Percentiles rank a stretch among this genome's conserved stretches.
Evolutionary conservation across 2,113 vertebrate genomes (phyloP).

Genomic region (Naja naja): DNA sequence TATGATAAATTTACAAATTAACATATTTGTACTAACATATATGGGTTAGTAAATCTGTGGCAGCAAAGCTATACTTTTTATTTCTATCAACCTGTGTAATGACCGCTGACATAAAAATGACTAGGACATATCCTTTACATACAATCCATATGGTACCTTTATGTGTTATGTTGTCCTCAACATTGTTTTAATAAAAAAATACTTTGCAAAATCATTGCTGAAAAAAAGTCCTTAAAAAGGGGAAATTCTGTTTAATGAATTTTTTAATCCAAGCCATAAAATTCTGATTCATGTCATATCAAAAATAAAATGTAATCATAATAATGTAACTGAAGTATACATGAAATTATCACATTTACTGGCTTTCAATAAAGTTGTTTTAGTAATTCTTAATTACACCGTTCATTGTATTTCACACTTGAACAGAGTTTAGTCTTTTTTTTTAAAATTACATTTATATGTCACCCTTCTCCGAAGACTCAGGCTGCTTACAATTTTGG

Average conservation of each 20-base stretch:
- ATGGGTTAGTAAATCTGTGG: slow-evolving; percentile 36
- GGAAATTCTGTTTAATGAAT: background rate
- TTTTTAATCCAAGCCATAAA: background rate
- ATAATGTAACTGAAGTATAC: slow-evolving; percentile 34
- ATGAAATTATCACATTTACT: slow-evolving; percentile 2
- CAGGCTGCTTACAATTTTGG: no score
- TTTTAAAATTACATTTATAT: no score
- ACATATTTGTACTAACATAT: slow-evolving; percentile 27
- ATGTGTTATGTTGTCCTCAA: slow-evolving; percentile 52
- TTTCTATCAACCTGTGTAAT: slow-evolving; percentile 55
- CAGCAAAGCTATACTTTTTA: slow-evolving; percentile 22
- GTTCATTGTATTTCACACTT: slow-evolving; percentile 19
- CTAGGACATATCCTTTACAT: slow-evolving; percentile 49
- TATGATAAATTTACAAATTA: slow-evolving; percentile 12
- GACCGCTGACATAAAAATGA: slow-evolving; percentile 53
- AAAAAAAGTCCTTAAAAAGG: slow-evolving; percentile 16
- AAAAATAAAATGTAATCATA: slow-evolving; percentile 25
- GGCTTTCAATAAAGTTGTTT: slow-evolving; percentile 1
- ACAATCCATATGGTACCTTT: slow-evolving; percentile 43
- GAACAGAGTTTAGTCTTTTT: background rate
- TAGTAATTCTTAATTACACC: slow-evolving; percentile 1
- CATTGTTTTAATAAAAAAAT: slow-evolving; percentile 52
- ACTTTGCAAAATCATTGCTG: slow-evolving; percentile 62
- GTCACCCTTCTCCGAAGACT: no score
- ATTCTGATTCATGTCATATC: slow-evolving; percentile 40